Percentiles rank a stretch among this genome's conserved stretches.
Evolutionary conservation across 2,113 vertebrate species (phyloP).

Genomic region (Anseranas semipalmata): DNA sequence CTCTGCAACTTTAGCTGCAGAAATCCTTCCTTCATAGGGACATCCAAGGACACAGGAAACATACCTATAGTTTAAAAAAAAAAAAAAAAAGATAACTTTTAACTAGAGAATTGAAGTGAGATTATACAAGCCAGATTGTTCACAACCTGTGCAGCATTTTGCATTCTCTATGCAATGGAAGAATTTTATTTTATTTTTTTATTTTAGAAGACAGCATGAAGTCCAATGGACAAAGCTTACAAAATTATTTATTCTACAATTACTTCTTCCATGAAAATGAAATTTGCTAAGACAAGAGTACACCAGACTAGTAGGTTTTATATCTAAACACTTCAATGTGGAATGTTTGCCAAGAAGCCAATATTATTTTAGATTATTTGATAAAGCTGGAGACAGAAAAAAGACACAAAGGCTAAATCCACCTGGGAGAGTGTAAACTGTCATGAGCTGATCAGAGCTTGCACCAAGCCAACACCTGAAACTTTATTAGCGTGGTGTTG

Average conservation of each 20-base stretch:
- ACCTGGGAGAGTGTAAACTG: neutral
- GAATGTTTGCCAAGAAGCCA: neutral
- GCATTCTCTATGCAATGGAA: rapidly evolving
- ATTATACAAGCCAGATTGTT: neutral
- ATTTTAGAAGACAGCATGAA: neutral
- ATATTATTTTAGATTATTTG: neutral
- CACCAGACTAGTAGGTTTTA: neutral
- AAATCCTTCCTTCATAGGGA: slow-evolving; percentile 94
- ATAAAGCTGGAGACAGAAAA: neutral
- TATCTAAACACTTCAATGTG: rapidly evolving
- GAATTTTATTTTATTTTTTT: neutral
- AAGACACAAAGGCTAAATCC: rapidly evolving
- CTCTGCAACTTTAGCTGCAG: slow-evolving; percentile 91
- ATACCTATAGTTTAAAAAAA: slow-evolving; percentile 77
- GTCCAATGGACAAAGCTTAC: neutral
- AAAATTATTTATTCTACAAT: neutral
- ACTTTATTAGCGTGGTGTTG: rapidly evolving
- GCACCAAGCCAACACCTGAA: neutral
- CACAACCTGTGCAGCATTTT: neutral
- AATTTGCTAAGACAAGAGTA: neutral
- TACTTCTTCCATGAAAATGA: neutral
- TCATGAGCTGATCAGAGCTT: neutral
- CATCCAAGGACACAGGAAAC: slow-evolving; percentile 96
- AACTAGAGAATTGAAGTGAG: neutral
- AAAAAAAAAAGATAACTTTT: neutral